Evolutionary conservation across 2,888 invertebrate genomes (phyloP).

Genomic region (Gasteruption jaculator): DNA sequence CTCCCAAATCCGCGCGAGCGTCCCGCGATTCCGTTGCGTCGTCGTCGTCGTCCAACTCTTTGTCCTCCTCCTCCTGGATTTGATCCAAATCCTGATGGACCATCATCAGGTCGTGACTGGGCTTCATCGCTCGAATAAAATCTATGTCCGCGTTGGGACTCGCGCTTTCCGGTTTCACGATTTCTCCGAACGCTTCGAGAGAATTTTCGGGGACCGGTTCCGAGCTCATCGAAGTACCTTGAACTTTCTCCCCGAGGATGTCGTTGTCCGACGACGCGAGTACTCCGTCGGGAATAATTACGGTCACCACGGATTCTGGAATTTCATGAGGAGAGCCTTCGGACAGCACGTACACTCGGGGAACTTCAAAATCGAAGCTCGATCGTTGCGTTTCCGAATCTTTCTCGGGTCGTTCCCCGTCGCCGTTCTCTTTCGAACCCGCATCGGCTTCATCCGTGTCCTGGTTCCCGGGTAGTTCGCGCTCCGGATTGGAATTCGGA

Average conservation of each 20-base stretch:
- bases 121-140: constrained; percentile 26
- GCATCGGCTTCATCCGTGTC: background rate
- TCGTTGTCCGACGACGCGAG: constrained; percentile 20
- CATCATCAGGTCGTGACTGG: constrained; percentile 25
- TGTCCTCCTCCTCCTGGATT: constrained; percentile 41
- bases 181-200: constrained; percentile 32
- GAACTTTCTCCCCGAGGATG: constrained; percentile 21
- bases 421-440: background rate
- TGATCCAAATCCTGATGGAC: constrained; percentile 36
- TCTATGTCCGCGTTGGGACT: constrained; percentile 23
- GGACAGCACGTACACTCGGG: constrained; percentile 35
- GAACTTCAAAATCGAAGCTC: constrained; percentile 7
- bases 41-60: constrained; percentile 15
- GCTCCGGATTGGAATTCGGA: background rate
- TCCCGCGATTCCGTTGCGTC: too few species aligned
- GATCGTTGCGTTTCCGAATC: constrained; percentile 2
- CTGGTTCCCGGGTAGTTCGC: background rate
- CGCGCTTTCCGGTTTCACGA: constrained; percentile 21
- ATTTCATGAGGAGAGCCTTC: constrained; percentile 46
- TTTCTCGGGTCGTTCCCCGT: background rate
- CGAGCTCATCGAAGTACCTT: too few species aligned
- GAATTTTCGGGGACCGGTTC: background rate
- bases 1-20: too few species aligned
- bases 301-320: constrained; percentile 44
- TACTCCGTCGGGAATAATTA: constrained; percentile 39